Evolutionary conservation across 2,797 vertebrate genomes (phyloP).

Genomic region (Coreius guichenoti): DNA sequence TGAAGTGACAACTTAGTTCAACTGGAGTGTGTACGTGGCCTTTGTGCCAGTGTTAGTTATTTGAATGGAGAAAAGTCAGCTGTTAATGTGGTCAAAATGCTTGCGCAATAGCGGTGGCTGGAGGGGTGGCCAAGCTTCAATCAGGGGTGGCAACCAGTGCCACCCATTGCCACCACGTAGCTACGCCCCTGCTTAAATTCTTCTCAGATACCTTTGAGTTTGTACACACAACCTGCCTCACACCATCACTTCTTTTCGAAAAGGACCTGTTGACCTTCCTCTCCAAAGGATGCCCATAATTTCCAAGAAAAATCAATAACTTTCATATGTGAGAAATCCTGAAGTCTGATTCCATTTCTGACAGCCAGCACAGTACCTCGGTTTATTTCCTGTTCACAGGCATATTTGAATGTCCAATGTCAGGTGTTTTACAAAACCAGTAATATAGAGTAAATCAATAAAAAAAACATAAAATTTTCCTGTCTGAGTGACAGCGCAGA

Average conservation of each 20-base stretch:
- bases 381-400: slow-evolving; percentile 2
- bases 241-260: slow-evolving; percentile 31
- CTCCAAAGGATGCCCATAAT: slow-evolving; percentile 26
- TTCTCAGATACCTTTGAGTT: not conserved
- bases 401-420: not conserved
- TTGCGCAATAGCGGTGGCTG: no score
- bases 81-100: no score
- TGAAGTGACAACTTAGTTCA: not conserved
- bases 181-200: not conserved
- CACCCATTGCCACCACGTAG: no score
- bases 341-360: slow-evolving; percentile 24
- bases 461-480: not conserved
- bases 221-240: slow-evolving; percentile 33
- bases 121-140: no score
- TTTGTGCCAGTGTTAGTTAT: not conserved
- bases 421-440: slow-evolving; percentile 27
- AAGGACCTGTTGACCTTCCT: slow-evolving; percentile 51
- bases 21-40: not conserved
- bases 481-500: not conserved
- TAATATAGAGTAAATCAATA: not conserved
- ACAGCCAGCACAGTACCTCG: not conserved
- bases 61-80: no score
- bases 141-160: no score
- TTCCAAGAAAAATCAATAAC: slow-evolving; percentile 41
- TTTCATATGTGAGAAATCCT: slow-evolving; percentile 10